Conservation (phyloP, 2,797 vertebrate species). For the Eremophila alpestris region DNA sequence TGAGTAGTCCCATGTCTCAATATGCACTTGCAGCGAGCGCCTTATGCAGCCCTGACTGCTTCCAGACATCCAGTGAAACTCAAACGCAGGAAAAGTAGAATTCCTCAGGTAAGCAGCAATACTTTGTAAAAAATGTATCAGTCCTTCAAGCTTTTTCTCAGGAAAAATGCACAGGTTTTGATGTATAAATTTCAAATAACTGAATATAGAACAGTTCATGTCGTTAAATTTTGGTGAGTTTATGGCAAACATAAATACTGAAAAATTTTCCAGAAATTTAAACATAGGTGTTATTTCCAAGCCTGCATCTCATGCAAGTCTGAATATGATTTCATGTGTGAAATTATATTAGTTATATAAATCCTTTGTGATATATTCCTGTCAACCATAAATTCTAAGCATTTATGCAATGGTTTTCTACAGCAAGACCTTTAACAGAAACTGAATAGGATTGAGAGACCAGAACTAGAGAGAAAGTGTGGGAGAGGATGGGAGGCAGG, state of each 20-base stretch:
- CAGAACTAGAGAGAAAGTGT: not conserved
- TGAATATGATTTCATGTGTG: not conserved
- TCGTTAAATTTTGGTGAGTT: not conserved
- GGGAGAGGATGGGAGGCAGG: not conserved
- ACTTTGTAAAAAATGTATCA: not conserved
- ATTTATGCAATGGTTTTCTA: not conserved
- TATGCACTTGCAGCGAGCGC: rapidly evolving
- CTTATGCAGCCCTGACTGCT: rapidly evolving
- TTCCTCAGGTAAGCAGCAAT: not conserved
- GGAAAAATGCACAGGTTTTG: not conserved
- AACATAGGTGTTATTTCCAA: not conserved
- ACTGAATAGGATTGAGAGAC: not conserved
- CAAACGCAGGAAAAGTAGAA: not conserved
- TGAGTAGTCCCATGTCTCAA: not conserved
- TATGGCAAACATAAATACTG: not conserved
- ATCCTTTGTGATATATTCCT: not conserved
- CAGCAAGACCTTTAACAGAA: not conserved
- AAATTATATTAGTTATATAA: not conserved
- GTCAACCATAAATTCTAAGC: not conserved
- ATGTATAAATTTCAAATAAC: not conserved
- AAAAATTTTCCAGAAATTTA: not conserved
- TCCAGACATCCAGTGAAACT: not conserved
- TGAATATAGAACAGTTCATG: not conserved
- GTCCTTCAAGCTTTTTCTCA: not conserved
- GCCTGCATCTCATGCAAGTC: not conserved